phyloP scores from a whole-genome alignment of 1,140 invertebrate species.

The Mercenaria mercenaria region DNA sequence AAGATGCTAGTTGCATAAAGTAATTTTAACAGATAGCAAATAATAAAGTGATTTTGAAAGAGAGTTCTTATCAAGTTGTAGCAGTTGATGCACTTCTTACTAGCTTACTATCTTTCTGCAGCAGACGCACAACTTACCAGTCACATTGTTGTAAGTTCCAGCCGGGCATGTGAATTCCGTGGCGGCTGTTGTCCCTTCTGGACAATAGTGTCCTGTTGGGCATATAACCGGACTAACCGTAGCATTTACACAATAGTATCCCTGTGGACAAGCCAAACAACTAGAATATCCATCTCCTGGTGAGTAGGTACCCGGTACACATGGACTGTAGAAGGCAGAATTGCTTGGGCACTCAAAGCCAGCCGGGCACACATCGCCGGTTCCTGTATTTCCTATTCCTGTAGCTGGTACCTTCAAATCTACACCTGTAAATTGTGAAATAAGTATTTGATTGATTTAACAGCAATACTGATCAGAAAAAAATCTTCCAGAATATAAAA shows the following conservation, averaged over 20 bases:
- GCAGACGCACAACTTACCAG: no score
- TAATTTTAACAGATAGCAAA: no score
- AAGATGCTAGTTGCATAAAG: no score
- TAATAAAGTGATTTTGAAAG: no score
- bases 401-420: conserved; percentile 74
- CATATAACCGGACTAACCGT: conserved; percentile 79
- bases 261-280: conserved; percentile 79
- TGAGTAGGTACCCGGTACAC: conserved; percentile 79
- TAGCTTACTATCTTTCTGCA: no score
- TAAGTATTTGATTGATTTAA: no score
- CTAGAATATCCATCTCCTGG: conserved; percentile 66
- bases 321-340: conserved; percentile 78
- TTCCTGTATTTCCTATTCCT: conserved; percentile 76
- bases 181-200: conserved; percentile 77
- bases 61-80: no score
- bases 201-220: conserved; percentile 82
- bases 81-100: no score
- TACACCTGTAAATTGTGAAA: conserved; percentile 78
- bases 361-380: conserved; percentile 80
- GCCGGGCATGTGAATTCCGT: conserved; percentile 81
- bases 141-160: conserved; percentile 82
- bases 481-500: no score
- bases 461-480: background rate
- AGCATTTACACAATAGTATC: conserved; percentile 83
- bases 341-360: conserved; percentile 81